Conservation (phyloP, 2,113 vertebrate species). For the Macquaria australasica region DNA sequence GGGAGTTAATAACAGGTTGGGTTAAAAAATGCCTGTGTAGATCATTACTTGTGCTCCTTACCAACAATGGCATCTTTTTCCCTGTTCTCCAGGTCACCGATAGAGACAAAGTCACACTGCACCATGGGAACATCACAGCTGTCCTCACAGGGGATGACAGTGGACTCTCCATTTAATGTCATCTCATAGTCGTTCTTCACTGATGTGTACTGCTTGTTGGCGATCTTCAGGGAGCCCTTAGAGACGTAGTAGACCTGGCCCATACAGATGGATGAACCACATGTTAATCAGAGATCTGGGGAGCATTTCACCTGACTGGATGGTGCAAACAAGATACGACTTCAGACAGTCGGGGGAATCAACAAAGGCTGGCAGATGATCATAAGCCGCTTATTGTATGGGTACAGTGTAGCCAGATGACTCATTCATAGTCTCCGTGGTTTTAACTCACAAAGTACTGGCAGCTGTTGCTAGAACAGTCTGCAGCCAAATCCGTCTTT, state of each 20-base stretch:
- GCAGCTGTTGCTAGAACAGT: constrained; percentile 56
- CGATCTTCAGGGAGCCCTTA: constrained; percentile 94
- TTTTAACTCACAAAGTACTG: constrained; percentile 69
- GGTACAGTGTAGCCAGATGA: constrained; percentile 65
- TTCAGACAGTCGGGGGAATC: constrained; percentile 50
- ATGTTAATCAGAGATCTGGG: constrained; percentile 62
- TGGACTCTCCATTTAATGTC: constrained; percentile 93
- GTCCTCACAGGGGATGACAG: constrained; percentile 93
- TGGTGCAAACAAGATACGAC: constrained; percentile 69
- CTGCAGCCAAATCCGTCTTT: constrained; percentile 59
- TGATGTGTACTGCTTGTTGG: constrained; percentile 96
- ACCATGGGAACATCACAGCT: constrained; percentile 90
- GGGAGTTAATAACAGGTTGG: neutral
- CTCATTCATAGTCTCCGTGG: constrained; percentile 71
- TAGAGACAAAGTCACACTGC: constrained; percentile 92
- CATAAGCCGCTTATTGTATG: constrained; percentile 75
- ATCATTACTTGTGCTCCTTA: constrained; percentile 74
- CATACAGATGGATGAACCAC: constrained; percentile 54
- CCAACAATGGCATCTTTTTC: constrained; percentile 92
- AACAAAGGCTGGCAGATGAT: constrained; percentile 72
- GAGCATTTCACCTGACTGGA: constrained; percentile 61
- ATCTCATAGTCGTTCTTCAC: constrained; percentile 99
- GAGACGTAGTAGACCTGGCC: constrained; percentile 95
- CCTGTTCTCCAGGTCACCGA: constrained; percentile 89
- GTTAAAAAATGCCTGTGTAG: neutral